Percentiles rank a stretch among this genome's conserved stretches.
phyloP scores from a whole-genome alignment of 1,140 invertebrate genomes.

The Drosophila melanica region DNA sequence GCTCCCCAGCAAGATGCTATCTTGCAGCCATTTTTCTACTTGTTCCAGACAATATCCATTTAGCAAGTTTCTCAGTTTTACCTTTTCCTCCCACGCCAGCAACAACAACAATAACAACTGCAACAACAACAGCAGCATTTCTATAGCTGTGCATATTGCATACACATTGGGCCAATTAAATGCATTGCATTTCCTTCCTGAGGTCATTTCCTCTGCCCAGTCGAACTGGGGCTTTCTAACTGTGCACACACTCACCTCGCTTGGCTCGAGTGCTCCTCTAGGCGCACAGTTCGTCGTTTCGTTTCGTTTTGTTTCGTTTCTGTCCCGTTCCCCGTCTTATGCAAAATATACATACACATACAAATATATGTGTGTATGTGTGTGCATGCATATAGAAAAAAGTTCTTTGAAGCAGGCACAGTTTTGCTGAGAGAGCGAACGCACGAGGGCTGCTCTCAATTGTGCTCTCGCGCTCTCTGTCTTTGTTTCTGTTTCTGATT shows the following conservation, averaged over 20 bases:
- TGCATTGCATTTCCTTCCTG: constrained; percentile 75
- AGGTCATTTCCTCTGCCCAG: constrained; percentile 69
- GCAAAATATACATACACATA: constrained; percentile 44
- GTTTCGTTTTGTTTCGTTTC: constrained; percentile 16
- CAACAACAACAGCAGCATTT: background rate
- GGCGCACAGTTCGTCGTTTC: constrained; percentile 47
- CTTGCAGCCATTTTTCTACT: background rate
- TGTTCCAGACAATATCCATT: background rate
- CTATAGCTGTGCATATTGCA: background rate
- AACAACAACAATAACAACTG: background rate
- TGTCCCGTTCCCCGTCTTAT: constrained; percentile 42
- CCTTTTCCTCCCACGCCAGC: too few relatives aligned
- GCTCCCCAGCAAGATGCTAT: background rate
- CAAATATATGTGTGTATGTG: too few relatives aligned
- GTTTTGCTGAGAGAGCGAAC: constrained; percentile 47
- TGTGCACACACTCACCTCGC: constrained; percentile 33
- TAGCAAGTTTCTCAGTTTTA: constrained; percentile 4
- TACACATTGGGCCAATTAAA: constrained; percentile 67
- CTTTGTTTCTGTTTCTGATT: constrained; percentile 8
- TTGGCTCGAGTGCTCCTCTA: constrained; percentile 44
- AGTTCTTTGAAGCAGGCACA: constrained; percentile 34
- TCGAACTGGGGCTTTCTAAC: constrained; percentile 29
- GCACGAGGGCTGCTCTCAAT: background rate
- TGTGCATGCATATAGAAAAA: constrained; percentile 10
- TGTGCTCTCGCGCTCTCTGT: constrained; percentile 4